Evolutionary conservation across 1,140 invertebrate genomes (phyloP).

Genomic region (Dinoponera quadriceps): DNA sequence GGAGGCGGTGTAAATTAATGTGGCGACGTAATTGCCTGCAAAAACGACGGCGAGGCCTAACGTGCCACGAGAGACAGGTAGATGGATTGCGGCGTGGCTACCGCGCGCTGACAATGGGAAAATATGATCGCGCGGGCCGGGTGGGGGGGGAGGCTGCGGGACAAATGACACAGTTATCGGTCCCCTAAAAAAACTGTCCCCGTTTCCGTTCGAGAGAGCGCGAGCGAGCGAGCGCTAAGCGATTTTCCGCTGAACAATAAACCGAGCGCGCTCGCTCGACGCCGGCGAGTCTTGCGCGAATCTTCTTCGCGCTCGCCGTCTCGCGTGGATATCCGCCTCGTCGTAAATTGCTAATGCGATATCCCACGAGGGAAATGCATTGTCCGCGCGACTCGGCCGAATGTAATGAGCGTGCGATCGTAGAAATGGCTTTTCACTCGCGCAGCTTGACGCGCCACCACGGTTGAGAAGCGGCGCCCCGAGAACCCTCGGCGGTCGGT

Average conservation of each 20-base stretch:
- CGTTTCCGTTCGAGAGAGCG: conserved; percentile 5
- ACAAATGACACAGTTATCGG: conserved; percentile 49
- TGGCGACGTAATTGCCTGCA: conserved; percentile 57
- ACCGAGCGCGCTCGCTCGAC: not conserved
- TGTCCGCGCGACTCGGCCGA: not conserved
- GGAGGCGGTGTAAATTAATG: conserved; percentile 57
- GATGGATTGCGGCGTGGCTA: conserved; percentile 41
- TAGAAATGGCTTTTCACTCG: not conserved
- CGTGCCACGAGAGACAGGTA: conserved; percentile 36
- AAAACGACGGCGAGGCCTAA: conserved; percentile 53
- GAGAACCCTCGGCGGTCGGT: too few relatives aligned
- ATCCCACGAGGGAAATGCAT: not conserved
- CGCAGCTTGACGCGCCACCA: not conserved
- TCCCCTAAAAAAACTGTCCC: conserved; percentile 31
- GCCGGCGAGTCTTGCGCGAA: not conserved
- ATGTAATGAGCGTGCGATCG: not conserved
- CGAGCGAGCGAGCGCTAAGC: not conserved
- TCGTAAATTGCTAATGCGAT: conserved; percentile 4
- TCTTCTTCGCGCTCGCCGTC: not conserved
- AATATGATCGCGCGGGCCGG: conserved; percentile 51
- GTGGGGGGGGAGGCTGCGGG: too few relatives aligned
- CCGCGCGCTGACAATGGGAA: conserved; percentile 57
- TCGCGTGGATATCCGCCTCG: not conserved
- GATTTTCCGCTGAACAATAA: not conserved
- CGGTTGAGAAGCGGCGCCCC: too few relatives aligned